A percentile compares a stretch with the other conserved stretches of the same genome.
Evolutionary conservation across 2,797 vertebrate species (phyloP).

Genomic region (Fistularia tabacaria): DNA sequence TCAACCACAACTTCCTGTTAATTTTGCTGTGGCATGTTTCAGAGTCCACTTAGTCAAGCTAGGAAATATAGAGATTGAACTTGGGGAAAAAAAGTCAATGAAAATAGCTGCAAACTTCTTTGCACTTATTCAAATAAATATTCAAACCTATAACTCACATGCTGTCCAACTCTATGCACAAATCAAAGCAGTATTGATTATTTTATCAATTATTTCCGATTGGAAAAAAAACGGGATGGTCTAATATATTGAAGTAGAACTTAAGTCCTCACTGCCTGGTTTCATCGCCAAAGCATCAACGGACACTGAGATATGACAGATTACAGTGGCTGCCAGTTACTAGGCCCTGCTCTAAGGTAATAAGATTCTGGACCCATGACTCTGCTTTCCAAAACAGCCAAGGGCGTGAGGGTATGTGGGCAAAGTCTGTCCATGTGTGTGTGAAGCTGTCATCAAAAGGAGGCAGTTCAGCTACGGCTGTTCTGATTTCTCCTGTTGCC

Average conservation of each 20-base stretch:
- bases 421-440: conserved; percentile 8
- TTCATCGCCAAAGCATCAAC: conserved; percentile 31
- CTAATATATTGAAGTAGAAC: conserved; percentile 9
- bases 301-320: conserved; percentile 50
- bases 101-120: no score
- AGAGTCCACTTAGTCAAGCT: no score
- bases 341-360: conserved; percentile 54
- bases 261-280: conserved; percentile 10
- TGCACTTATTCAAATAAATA: no score
- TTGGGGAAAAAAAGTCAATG: no score
- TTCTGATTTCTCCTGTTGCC: conserved; percentile 35
- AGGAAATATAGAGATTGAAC: no score
- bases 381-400: conserved; percentile 44
- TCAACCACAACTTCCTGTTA: no score
- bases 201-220: not conserved
- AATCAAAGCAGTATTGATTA: conserved; percentile 1
- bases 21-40: no score
- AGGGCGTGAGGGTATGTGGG: conserved; percentile 32
- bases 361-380: conserved; percentile 52
- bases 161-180: not conserved
- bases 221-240: not conserved
- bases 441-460: conserved; percentile 35
- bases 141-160: not conserved
- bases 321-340: conserved; percentile 37
- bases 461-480: conserved; percentile 30